phyloP scores from a whole-genome alignment of 2,797 vertebrate genomes.

The Gymnoscopelus braueri region DNA sequence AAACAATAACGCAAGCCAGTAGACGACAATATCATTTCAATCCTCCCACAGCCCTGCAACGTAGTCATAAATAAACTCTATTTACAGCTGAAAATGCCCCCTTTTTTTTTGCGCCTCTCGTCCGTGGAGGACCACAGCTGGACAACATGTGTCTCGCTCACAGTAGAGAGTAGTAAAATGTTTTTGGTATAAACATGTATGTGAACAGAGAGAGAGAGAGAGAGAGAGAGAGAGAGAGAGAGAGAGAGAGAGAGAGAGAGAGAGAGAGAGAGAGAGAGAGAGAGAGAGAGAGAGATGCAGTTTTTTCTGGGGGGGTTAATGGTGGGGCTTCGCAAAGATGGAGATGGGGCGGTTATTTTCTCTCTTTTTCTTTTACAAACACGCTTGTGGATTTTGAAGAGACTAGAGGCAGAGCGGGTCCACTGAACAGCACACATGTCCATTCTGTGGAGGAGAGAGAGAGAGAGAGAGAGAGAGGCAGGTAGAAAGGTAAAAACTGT shows the following conservation, averaged over 20 bases:
- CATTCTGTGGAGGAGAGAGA: constrained; percentile 75
- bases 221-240: too few relatives aligned
- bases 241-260: constrained; percentile 20
- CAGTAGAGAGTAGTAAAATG: too few relatives aligned
- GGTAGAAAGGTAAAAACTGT: neutral
- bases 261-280: constrained; percentile 38
- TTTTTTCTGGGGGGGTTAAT: neutral
- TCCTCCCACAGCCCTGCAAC: too few relatives aligned
- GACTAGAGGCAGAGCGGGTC: constrained; percentile 92
- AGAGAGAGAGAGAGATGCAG: constrained; percentile 54
- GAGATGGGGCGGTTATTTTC: neutral
- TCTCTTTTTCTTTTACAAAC: too few relatives aligned
- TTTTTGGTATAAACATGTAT: too few relatives aligned
- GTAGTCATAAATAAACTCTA: too few relatives aligned
- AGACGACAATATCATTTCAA: too few relatives aligned
- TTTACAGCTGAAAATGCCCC: too few relatives aligned
- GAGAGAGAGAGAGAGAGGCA: neutral
- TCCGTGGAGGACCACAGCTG: too few relatives aligned
- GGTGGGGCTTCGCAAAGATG: neutral
- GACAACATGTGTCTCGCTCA: neutral
- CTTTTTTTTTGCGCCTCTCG: too few relatives aligned
- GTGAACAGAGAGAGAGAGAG: too few relatives aligned
- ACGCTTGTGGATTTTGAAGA: constrained; percentile 25
- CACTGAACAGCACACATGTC: constrained; percentile 90
- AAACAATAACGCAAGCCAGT: too few relatives aligned